Base-by-base conservation (phyloP, 2,113 vertebrate genomes). In the Calyptommatus sinebrachiatus region DNA sequence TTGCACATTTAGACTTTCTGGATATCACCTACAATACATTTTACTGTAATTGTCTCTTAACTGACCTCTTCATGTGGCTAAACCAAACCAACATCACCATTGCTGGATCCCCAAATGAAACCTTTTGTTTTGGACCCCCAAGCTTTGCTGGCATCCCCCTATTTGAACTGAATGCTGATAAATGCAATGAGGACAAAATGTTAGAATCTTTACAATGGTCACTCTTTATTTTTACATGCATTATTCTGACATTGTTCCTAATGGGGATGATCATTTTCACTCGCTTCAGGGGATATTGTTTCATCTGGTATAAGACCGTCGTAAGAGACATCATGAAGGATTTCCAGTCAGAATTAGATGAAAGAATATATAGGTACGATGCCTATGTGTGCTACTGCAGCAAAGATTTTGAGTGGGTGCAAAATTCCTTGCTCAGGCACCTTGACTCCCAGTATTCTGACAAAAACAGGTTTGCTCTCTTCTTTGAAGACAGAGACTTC, bases 401-500 rank as follows among this genome's bases (percentile, higher is more conserved):
- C 82, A 95, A 78, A 5, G 96, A 99, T 89, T 97, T 97, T 16
- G 85, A 89, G 14, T 99, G 97, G 97, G 96, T 97, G 69, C 96
- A 97, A 78, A 91, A 86, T 1, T 94, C 95, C 18, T 86, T 99
- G 83, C 86, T 99, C 6, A 94, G 93, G 69, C 94, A 82, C 71
- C 85, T 99, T 35, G 97, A 99, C 68, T 85, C 91, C 2, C 94
- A 96, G 82, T 98, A 98, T 83, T 93, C 94, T 31, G 88, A 94
- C 24, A 91, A 89, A 62, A 99, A 98, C 79, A 81, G 84, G 20
- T 93, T 99, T 71, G 91, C 66, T 22, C 94, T 97, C 60, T 99
- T 97, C 87, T 97, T 99, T 35, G 98, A 99, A 85, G 97, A 96
- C 48, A 95, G 97, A 88, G 97, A 99, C 91, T 99, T 99, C 79